A percentile compares a stretch with the other conserved stretches of the same genome.
Conservation (phyloP, 2,797 vertebrate species). For the Myiothlypis chrysogaster region DNA sequence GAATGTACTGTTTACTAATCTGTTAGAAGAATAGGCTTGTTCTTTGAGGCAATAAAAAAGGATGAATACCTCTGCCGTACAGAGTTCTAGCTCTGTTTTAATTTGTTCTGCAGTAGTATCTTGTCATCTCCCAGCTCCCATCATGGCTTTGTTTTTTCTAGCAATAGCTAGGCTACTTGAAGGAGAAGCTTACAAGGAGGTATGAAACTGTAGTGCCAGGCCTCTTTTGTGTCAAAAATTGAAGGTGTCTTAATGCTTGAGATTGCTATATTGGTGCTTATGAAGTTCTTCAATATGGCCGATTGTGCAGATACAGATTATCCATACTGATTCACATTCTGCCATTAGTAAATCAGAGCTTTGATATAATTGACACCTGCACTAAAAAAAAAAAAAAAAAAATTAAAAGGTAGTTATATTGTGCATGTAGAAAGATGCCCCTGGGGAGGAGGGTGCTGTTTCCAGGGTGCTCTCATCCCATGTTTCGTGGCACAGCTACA, state of each 20-base stretch:
- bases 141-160: background rate
- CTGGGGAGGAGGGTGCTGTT: background rate
- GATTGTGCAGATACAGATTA: background rate
- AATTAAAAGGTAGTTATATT: background rate
- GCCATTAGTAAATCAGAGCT: background rate
- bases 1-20: slow-evolving; percentile 44
- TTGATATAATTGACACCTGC: background rate
- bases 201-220: background rate
- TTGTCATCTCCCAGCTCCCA: background rate
- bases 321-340: background rate
- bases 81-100: background rate
- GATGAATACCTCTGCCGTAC: background rate
- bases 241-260: background rate
- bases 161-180: background rate
- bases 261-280: background rate
- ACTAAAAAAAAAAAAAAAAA: background rate
- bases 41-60: slow-evolving; percentile 15
- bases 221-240: background rate
- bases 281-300: background rate
- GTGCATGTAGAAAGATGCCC: background rate
- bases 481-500: background rate
- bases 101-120: slow-evolving; percentile 11
- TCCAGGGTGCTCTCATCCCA: background rate
- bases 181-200: background rate
- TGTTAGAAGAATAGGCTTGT: slow-evolving; percentile 24